Evolutionary conservation across 2,888 invertebrate genomes (phyloP).

Genomic region (Lysandra coridon): DNA sequence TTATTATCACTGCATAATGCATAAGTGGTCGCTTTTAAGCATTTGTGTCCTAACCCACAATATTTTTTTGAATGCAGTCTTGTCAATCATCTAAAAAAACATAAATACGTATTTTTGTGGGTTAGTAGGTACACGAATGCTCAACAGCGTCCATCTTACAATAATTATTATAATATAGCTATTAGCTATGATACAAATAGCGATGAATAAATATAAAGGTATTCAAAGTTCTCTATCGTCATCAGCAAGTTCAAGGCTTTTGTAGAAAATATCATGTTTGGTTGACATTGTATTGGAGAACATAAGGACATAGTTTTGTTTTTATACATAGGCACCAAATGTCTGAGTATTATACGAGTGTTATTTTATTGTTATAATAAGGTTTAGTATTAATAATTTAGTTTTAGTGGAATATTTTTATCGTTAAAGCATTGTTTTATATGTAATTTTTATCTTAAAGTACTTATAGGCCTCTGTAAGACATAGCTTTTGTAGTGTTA

Average conservation of each 20-base stretch:
- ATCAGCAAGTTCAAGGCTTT: conserved; percentile 40
- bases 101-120: not conserved
- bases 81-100: no score
- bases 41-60: no score
- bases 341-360: not conserved
- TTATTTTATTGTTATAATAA: conserved; percentile 1
- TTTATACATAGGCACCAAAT: not conserved
- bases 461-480: not conserved
- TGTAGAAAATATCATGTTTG: conserved; percentile 38
- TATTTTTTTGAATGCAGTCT: no score
- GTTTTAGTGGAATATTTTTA: not conserved
- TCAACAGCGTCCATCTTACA: no score
- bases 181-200: not conserved
- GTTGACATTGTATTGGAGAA: conserved; percentile 12
- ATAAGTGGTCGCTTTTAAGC: no score
- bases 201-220: conserved; percentile 26
- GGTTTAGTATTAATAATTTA: not conserved
- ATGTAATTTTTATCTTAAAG: not conserved
- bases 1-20: no score
- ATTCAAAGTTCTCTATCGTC: conserved; percentile 36
- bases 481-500: no score
- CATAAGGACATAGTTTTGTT: conserved; percentile 20
- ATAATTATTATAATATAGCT: not conserved
- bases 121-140: no score
- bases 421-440: not conserved